phyloP scores from a whole-genome alignment of 1,140 invertebrate genomes.

The Diploscapter pachys region DNA sequence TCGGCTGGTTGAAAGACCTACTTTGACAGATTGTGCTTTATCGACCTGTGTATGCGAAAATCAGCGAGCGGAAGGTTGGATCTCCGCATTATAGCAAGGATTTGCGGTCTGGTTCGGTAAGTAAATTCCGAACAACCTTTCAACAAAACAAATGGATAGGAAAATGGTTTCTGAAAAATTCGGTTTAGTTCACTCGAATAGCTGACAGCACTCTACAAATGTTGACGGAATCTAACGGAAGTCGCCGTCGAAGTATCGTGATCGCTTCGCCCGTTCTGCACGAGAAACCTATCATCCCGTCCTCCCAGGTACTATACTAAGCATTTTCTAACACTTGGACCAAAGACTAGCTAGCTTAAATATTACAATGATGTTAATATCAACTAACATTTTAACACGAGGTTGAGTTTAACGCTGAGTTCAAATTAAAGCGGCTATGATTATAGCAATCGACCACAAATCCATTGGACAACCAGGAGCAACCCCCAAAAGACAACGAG shows the following conservation, averaged over 20 bases:
- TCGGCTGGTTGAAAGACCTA: too few species aligned
- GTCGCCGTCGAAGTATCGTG: constrained; percentile 16
- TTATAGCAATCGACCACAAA: too few species aligned
- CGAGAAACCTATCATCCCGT: neutral
- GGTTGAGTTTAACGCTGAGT: too few species aligned
- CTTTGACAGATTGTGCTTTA: constrained; percentile 47
- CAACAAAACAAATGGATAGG: neutral
- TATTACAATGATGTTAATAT: too few species aligned
- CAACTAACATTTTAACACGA: too few species aligned
- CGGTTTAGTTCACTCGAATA: constrained; percentile 28
- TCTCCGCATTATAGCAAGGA: constrained; percentile 26
- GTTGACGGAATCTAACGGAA: constrained; percentile 27
- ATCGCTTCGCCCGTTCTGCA: constrained; percentile 14
- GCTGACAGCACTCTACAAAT: constrained; percentile 17
- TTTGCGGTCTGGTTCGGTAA: constrained; percentile 21
- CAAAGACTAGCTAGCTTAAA: too few species aligned
- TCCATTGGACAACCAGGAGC: too few species aligned
- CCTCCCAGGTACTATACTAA: too few species aligned
- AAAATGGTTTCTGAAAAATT: neutral
- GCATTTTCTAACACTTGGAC: too few species aligned
- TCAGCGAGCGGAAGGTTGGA: constrained; percentile 40
- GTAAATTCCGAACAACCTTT: neutral
- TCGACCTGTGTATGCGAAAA: constrained; percentile 52
- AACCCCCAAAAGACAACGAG: too few species aligned
- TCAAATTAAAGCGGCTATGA: too few species aligned